A percentile compares a stretch with the other conserved stretches of the same genome.
Evolutionary conservation across 2,797 vertebrate species (phyloP).

Genomic region (Helarctos malayanus): DNA sequence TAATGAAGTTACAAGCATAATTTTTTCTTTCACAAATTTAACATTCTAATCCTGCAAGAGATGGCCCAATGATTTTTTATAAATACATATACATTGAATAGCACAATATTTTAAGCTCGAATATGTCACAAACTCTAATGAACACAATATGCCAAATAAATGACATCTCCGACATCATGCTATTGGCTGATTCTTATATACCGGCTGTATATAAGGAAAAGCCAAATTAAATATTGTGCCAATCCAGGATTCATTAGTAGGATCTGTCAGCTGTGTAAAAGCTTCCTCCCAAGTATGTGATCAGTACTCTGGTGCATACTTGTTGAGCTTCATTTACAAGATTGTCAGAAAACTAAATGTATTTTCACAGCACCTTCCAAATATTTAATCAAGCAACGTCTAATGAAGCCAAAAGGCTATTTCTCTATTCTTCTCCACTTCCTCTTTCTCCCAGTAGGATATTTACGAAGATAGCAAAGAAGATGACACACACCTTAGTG

Average conservation of each 20-base stretch:
- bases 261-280: constrained; percentile 22
- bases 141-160: constrained; percentile 78
- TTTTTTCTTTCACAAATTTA: constrained; percentile 72
- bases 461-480: constrained; percentile 61
- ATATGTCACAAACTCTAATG: constrained; percentile 74
- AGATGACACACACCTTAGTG: constrained; percentile 42
- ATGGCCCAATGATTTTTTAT: neutral
- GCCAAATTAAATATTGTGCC: constrained; percentile 62
- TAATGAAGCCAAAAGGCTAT: constrained; percentile 70
- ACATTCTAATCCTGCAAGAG: constrained; percentile 71
- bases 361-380: constrained; percentile 74
- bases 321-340: constrained; percentile 78
- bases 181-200: constrained; percentile 66
- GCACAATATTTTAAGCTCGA: constrained; percentile 74
- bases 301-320: constrained; percentile 54
- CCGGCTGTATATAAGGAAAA: constrained; percentile 49
- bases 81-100: constrained; percentile 72
- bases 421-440: constrained; percentile 58
- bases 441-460: constrained; percentile 1
- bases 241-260: constrained; percentile 48
- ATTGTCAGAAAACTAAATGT: constrained; percentile 72
- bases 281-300: constrained; percentile 35
- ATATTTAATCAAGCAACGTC: constrained; percentile 71
- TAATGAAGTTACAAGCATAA: constrained; percentile 77
- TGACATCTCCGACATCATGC: constrained; percentile 30